Conservation (phyloP, 1,140 invertebrate genomes). For the Chelonus insularis region DNA sequence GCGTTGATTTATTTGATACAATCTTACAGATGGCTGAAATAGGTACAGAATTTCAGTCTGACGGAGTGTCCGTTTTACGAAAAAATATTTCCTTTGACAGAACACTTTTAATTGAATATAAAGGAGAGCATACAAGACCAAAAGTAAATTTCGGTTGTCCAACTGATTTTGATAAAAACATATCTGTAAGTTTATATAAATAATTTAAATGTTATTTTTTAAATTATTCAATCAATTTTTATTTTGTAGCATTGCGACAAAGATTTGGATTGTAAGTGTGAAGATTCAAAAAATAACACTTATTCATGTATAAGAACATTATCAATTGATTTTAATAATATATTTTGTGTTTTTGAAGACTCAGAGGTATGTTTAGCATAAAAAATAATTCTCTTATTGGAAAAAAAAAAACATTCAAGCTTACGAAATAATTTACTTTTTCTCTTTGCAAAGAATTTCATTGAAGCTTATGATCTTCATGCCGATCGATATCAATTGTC, state of each 20-base stretch:
- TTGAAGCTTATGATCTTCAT: constrained; percentile 72
- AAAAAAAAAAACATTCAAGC: not conserved
- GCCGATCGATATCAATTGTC: constrained; percentile 71
- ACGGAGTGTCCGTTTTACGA: constrained; percentile 52
- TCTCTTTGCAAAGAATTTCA: constrained; percentile 63
- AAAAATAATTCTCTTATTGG: not conserved
- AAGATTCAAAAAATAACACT: constrained; percentile 83
- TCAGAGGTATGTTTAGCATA: constrained; percentile 61
- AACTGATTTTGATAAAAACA: constrained; percentile 58
- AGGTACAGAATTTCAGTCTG: constrained; percentile 42
- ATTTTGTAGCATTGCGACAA: constrained; percentile 66
- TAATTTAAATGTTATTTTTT: too few relatives aligned
- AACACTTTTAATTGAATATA: constrained; percentile 75
- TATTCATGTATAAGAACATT: constrained; percentile 75
- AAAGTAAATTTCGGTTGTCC: constrained; percentile 63
- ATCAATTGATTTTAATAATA: constrained; percentile 61
- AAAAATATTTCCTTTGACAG: constrained; percentile 48
- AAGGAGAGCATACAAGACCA: constrained; percentile 68
- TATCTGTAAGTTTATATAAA: too few relatives aligned
- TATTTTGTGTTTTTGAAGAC: constrained; percentile 79
- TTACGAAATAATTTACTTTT: constrained; percentile 22
- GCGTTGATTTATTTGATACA: constrained; percentile 82
- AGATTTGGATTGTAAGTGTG: constrained; percentile 76
- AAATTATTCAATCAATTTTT: constrained; percentile 12
- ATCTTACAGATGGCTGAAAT: constrained; percentile 71